Evolutionary conservation across 2,888 invertebrate species (phyloP), one percentile per base, ranked within the genome.

Genomic region (Encarsia formosa): DNA sequence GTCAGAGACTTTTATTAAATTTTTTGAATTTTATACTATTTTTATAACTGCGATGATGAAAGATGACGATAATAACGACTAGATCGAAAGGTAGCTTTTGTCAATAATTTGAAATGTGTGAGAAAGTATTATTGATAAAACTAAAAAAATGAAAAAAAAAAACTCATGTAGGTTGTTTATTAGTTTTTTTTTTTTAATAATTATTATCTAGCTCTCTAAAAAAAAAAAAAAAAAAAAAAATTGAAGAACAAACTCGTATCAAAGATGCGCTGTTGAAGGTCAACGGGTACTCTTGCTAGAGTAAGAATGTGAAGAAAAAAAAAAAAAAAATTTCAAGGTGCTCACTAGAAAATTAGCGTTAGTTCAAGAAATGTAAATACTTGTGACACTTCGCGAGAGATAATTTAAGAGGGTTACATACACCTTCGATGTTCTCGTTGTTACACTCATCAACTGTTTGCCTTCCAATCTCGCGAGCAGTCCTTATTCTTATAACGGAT

Each of bases 281-380:
- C 56, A 34, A 55, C 56, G 58, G 57, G 59, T 60, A 61, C 59
- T 62, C 60, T 56, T 52, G 56, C 46, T 54, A 52, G 45, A 20
- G 37, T 3, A 16, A 11, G 18, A n/a, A 18, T 9, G 26, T 22
- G 23, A 29, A 26, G 18, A 35, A 11, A 5, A 18, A 19, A 19
- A 29, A 45, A 52, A 54, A n/a, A n/a, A n/a, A n/a, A n/a, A n/a
- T n/a, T n/a, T n/a, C n/a, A n/a, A 49, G 58, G 58, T 58, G 61
- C 61, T 61, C 44, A 48, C 48, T 50, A 52, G 46, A 52, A 50
- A 43, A 50, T 59, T 54, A 54, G 54, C 31, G 39, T 54, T 52
- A 49, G 41, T 49, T 43, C 39, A 38, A 48, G 26, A 52, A 43
- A 38, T 55, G 48, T 55, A 52, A 52, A 52, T 55, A 55, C 29